Percentiles rank a stretch among this genome's conserved stretches.
Conservation (phyloP, 2,113 vertebrate genomes). For the Hippolais icterina region DNA sequence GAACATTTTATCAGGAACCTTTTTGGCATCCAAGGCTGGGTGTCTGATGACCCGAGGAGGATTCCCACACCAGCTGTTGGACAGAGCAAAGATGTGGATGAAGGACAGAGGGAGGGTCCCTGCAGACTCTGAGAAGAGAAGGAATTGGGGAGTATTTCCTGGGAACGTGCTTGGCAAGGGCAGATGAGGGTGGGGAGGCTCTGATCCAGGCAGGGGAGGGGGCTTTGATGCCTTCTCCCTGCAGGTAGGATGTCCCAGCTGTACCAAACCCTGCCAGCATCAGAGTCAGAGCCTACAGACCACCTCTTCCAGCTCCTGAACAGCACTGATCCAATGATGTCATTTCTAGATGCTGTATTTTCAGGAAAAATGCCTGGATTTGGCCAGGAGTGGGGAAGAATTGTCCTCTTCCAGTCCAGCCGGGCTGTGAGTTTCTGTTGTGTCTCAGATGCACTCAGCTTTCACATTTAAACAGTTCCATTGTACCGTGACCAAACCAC, state of each 20-base stretch:
- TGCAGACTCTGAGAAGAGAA: neutral
- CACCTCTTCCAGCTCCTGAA: neutral
- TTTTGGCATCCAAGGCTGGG: neutral
- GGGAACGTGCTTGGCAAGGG: neutral
- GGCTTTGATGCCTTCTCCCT: neutral
- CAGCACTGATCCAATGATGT: fast-evolving
- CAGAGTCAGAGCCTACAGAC: fast-evolving
- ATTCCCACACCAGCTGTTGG: neutral
- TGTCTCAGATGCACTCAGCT: fast-evolving
- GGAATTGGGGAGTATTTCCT: neutral
- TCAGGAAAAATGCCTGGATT: neutral
- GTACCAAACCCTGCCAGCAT: neutral
- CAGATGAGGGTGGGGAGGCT: neutral
- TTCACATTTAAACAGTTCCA: neutral
- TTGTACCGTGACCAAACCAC: neutral
- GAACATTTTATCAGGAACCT: neutral
- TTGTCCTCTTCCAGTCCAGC: neutral
- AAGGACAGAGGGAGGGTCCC: fast-evolving
- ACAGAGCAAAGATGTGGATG: neutral
- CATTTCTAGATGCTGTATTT: neutral
- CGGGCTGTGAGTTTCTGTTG: neutral
- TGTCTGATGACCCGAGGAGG: fast-evolving
- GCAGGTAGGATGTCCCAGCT: neutral
- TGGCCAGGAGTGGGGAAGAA: neutral
- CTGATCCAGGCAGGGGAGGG: neutral